Conservation (phyloP, 30 jellyfish, hydroid and myxozoan genomes). For the Hydra vulgaris region DNA sequence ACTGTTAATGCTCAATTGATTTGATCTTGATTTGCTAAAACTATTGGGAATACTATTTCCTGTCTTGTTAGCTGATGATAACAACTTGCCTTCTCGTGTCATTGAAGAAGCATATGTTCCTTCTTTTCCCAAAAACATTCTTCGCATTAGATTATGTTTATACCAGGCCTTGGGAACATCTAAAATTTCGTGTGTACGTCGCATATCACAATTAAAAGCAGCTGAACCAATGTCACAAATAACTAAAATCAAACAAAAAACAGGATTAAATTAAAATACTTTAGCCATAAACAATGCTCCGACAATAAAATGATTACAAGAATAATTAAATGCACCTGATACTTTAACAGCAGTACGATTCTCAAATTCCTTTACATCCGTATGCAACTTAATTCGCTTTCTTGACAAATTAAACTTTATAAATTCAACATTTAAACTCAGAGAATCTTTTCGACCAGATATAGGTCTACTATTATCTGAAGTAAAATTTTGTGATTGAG, state of each 20-base stretch:
- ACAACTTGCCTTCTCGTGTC: background rate
- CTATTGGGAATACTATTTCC: background rate
- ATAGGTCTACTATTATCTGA: constrained; percentile 81
- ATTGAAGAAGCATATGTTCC: constrained; percentile 65
- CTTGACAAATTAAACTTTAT: constrained; percentile 72
- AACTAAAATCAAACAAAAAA: constrained; percentile 23
- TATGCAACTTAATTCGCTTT: constrained; percentile 21
- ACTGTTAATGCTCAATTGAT: background rate
- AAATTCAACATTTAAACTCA: constrained; percentile 80
- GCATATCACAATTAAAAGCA: constrained; percentile 89
- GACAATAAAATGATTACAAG: background rate
- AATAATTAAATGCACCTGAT: constrained; percentile 44
- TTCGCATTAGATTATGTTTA: constrained; percentile 49
- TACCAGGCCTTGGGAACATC: constrained; percentile 98
- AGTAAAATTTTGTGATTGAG: constrained; percentile 4
- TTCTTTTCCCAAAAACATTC: constrained; percentile 91
- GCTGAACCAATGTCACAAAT: constrained; percentile 95
- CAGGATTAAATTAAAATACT: no score
- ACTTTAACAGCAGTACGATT: constrained; percentile 60
- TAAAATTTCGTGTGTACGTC: constrained; percentile 74
- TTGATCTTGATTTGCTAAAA: no score
- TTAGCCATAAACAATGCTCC: background rate
- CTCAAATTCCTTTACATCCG: background rate
- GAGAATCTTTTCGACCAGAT: constrained; percentile 91
- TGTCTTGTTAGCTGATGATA: background rate